These are phyloP conservation scores for Cottus gobio DNA, from an alignment of 2,113 vertebrate species.

Conservation along the genomic window DNA sequence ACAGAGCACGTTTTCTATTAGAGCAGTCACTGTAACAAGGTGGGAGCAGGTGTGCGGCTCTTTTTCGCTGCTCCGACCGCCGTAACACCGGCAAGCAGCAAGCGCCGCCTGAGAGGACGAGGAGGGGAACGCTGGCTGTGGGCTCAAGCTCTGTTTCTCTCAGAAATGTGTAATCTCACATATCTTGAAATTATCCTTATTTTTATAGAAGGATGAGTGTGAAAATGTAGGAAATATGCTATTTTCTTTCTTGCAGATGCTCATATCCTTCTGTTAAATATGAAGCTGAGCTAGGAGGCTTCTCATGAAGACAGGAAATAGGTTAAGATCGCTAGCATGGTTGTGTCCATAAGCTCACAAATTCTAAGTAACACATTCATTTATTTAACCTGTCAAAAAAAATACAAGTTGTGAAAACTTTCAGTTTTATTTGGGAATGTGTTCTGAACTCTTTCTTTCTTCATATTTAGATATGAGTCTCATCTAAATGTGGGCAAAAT, in stretches of 20 bases:
- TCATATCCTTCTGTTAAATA: neutral
- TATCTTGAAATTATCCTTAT: neutral
- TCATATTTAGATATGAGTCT: neutral
- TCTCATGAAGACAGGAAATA: neutral
- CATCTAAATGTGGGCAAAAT: neutral
- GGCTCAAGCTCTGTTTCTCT: neutral
- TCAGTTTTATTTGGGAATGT: neutral
- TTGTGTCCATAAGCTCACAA: neutral
- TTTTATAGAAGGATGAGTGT: neutral
- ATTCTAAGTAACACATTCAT: neutral
- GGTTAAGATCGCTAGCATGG: neutral
- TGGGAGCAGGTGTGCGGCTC: slow-evolving; percentile 49
- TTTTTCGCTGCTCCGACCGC: neutral
- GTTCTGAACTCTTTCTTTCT: neutral
- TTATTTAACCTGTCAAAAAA: neutral
- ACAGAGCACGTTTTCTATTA: slow-evolving; percentile 70
- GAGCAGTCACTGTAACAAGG: slow-evolving; percentile 46
- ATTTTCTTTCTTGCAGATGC: neutral
- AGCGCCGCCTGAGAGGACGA: slow-evolving; percentile 19
- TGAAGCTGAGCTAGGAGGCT: neutral
- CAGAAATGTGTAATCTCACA: neutral
- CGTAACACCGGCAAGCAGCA: slow-evolving; percentile 31
- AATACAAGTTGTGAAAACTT: neutral
- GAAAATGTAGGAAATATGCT: neutral
- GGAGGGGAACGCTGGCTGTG: neutral